Evolutionary conservation across 23 tunicate genomes (phyloP).

Genomic region (Botrylloides violaceus): DNA sequence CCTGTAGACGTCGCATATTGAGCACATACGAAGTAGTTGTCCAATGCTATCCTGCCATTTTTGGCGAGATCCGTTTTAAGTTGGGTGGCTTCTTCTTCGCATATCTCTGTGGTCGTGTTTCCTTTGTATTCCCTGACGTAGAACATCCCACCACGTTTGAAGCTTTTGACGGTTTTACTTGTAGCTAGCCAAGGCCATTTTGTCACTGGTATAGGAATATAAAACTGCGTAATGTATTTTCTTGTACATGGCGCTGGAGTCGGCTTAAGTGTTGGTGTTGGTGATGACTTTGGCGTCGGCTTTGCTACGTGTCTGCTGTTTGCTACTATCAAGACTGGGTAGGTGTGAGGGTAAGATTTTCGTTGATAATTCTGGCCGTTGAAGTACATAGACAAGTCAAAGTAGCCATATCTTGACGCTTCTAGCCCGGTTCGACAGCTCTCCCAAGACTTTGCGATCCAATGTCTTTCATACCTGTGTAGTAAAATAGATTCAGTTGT

Average conservation of each 20-base stretch:
- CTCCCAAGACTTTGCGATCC: neutral
- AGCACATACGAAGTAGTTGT: slow-evolving; percentile 2
- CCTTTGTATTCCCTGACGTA: slow-evolving; percentile 17
- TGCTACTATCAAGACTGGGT: neutral
- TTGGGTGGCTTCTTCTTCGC: slow-evolving; percentile 1
- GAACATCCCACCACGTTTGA: neutral
- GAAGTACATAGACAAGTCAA: neutral
- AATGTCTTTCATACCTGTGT: neutral
- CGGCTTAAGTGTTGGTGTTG: neutral
- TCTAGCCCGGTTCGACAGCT: neutral
- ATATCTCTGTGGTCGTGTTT: neutral
- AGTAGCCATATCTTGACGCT: neutral
- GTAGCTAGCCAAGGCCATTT: neutral
- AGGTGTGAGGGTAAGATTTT: neutral
- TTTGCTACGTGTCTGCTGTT: neutral
- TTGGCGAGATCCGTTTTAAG: neutral
- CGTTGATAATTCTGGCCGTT: slow-evolving; percentile 7
- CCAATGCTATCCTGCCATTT: neutral
- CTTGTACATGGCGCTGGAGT: neutral
- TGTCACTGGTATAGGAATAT: slow-evolving; percentile 2
- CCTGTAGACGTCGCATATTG: slow-evolving; percentile 4
- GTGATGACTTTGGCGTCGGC: neutral
- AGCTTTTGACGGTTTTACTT: neutral
- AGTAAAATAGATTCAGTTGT: neutral
- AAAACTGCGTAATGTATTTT: neutral